Conservation (phyloP, 1,140 invertebrate genomes). For the Monochamus saltuarius region DNA sequence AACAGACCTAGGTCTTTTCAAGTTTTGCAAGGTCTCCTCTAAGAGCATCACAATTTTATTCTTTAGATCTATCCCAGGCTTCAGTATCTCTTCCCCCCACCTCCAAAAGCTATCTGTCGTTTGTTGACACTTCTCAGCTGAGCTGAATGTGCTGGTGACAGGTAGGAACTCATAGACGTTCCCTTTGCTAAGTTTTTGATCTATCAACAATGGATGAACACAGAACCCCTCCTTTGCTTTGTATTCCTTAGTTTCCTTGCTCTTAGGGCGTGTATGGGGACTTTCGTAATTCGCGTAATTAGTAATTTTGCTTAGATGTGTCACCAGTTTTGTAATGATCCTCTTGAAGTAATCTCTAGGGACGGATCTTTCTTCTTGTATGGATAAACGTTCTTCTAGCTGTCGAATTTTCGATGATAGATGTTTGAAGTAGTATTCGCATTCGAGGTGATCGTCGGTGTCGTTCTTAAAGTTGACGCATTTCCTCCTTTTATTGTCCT, state of each 20-base stretch:
- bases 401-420: constrained; percentile 29
- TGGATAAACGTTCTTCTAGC: constrained; percentile 32
- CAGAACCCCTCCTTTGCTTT: constrained; percentile 1
- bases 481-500: constrained; percentile 3
- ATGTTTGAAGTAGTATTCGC: constrained; percentile 27
- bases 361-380: constrained; percentile 38
- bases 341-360: constrained; percentile 42
- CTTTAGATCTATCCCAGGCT: constrained; percentile 38
- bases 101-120: constrained; percentile 24
- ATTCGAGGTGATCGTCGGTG: constrained; percentile 21
- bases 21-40: constrained; percentile 28
- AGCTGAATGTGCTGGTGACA: no score
- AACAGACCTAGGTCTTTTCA: constrained; percentile 19
- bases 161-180: no score
- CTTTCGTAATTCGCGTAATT: constrained; percentile 16
- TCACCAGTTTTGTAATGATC: constrained; percentile 40
- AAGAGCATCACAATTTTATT: constrained; percentile 32
- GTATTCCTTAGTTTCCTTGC: not conserved
- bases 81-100: constrained; percentile 41
- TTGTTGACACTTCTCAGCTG: no score
- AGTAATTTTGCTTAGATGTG: constrained; percentile 29
- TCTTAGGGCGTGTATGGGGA: not conserved
- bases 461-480: constrained; percentile 20
- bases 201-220: constrained; percentile 22
- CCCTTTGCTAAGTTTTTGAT: constrained; percentile 7